These are phyloP conservation scores for Sphinx pinastri DNA, from an alignment of 2,888 invertebrate genomes.

Conservation along the genomic window DNA sequence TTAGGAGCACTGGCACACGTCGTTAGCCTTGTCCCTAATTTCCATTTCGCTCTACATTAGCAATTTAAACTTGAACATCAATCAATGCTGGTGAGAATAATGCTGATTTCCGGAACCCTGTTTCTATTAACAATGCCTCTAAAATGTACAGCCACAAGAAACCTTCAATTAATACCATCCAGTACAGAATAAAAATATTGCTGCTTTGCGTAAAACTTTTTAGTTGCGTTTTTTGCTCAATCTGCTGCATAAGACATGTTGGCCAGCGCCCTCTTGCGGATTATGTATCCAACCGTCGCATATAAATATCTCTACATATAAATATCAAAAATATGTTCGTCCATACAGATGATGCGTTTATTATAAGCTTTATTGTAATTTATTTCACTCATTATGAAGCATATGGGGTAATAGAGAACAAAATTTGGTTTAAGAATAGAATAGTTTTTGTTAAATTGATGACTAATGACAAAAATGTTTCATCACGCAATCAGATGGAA, in stretches of 20 bases:
- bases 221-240: slow-evolving; percentile 9
- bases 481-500: slow-evolving; percentile 76
- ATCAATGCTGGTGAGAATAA: not conserved
- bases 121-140: not conserved
- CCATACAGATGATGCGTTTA: not conserved
- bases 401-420: not conserved
- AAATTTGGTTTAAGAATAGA: not conserved
- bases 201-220: not conserved
- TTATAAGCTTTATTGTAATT: not conserved
- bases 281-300: not conserved
- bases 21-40: not conserved
- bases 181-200: slow-evolving; percentile 6
- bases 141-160: not conserved
- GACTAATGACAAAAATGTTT: slow-evolving; percentile 52
- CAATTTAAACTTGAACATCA: not conserved
- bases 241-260: not conserved
- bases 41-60: not conserved
- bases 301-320: too few species aligned
- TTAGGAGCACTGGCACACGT: too few species aligned
- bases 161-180: slow-evolving; percentile 5
- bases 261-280: not conserved
- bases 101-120: not conserved
- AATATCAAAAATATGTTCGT: not conserved
- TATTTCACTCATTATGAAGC: not conserved
- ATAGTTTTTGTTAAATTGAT: slow-evolving; percentile 24